phyloP scores from a whole-genome alignment of 2,113 vertebrate species.

The Ageneiosus marmoratus region DNA sequence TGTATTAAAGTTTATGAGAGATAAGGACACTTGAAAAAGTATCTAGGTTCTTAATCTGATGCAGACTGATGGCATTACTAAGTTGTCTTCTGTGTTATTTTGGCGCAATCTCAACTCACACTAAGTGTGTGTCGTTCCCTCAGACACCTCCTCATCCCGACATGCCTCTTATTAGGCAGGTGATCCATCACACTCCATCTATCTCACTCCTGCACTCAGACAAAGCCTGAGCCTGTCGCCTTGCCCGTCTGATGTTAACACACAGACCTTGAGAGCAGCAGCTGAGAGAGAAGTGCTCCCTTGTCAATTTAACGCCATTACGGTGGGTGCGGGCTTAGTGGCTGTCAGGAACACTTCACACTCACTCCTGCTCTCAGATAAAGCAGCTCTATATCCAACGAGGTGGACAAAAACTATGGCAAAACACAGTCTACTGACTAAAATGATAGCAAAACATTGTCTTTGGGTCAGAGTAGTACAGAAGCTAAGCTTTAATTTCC shows the following conservation, averaged over 20 bases:
- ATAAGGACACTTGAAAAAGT: no score
- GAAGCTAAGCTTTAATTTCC: no score
- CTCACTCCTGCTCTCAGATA: conserved; percentile 47
- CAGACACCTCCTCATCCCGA: conserved; percentile 40
- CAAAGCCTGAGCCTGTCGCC: conserved; percentile 23
- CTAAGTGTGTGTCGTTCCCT: conserved; percentile 10
- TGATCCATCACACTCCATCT: conserved; percentile 38
- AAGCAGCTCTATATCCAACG: conserved; percentile 6
- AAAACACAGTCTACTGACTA: no score
- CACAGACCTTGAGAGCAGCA: conserved; percentile 25
- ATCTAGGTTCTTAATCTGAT: background rate
- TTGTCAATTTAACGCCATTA: conserved; percentile 49
- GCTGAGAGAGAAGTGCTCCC: conserved; percentile 23
- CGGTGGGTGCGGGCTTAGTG: conserved; percentile 41
- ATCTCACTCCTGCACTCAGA: conserved; percentile 30
- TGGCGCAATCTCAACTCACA: conserved; percentile 8
- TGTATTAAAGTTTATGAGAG: no score
- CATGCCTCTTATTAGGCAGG: conserved; percentile 26
- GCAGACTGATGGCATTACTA: background rate
- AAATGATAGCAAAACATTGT: no score
- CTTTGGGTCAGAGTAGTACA: no score
- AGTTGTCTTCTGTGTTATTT: background rate
- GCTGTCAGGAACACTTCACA: conserved; percentile 51
- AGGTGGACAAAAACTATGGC: background rate
- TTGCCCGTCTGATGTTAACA: conserved; percentile 3